Evolutionary conservation across 2,888 invertebrate genomes (phyloP).

Genomic region (Antheraea assamensis): DNA sequence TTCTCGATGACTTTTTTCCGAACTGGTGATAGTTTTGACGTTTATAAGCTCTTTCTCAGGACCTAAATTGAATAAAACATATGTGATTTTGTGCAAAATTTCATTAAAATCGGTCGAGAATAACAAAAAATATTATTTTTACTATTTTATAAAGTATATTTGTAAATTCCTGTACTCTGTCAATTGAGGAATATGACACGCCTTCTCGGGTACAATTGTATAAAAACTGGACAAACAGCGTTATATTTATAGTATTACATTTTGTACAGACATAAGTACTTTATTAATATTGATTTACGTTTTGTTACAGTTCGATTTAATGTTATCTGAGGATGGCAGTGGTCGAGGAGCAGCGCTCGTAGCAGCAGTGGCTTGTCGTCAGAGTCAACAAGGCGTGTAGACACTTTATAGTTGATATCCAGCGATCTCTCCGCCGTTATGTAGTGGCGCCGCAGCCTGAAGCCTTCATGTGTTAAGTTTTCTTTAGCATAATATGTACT

Average conservation of each 20-base stretch:
- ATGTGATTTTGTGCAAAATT: too few species aligned
- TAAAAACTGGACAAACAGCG: too few species aligned
- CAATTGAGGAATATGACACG: too few species aligned
- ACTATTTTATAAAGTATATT: too few species aligned
- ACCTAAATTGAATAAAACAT: too few species aligned
- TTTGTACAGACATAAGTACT: neutral
- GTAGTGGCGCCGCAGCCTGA: neutral
- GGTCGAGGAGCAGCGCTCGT: constrained; percentile 98
- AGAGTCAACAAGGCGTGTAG: constrained; percentile 57
- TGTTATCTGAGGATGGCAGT: constrained; percentile 97
- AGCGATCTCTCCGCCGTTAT: constrained; percentile 41
- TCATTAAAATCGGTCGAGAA: too few species aligned
- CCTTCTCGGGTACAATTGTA: too few species aligned
- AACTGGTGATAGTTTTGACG: too few species aligned
- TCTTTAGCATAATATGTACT: constrained; percentile 5
- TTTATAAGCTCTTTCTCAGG: too few species aligned
- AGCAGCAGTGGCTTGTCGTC: constrained; percentile 94
- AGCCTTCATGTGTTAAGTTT: constrained; percentile 4
- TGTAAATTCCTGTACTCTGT: too few species aligned
- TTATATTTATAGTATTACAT: neutral
- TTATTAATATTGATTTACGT: neutral
- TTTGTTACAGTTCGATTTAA: constrained; percentile 90
- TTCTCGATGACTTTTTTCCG: too few species aligned
- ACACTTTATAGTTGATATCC: constrained; percentile 22
- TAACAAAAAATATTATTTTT: too few species aligned